These are phyloP conservation scores for Nixonia krombeini DNA, from an alignment of 1,140 invertebrate species.

Conservation along the genomic window DNA sequence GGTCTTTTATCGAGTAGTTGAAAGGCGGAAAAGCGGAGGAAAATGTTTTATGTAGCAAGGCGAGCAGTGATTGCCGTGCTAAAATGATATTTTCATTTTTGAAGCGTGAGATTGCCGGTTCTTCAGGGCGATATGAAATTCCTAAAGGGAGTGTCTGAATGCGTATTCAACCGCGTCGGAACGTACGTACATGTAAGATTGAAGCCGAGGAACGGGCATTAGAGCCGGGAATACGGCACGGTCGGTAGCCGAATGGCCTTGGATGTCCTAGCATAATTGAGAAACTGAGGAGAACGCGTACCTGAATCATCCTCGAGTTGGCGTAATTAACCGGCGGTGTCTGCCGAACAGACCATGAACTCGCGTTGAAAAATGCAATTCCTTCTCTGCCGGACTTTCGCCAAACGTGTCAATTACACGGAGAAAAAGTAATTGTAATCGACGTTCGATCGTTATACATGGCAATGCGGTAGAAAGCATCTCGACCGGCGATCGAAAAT, in stretches of 20 bases:
- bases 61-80: conserved; percentile 37
- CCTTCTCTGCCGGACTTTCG: conserved; percentile 19
- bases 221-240: conserved; percentile 37
- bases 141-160: conserved; percentile 44
- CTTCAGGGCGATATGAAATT: conserved; percentile 40
- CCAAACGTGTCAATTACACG: conserved; percentile 35
- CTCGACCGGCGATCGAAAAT: no score
- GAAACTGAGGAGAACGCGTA: conserved; percentile 49
- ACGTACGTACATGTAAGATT: conserved; percentile 43
- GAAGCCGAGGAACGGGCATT: conserved; percentile 46
- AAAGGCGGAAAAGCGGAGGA: conserved; percentile 15
- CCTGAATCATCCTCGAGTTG: conserved; percentile 48
- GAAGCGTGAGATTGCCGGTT: conserved; percentile 36
- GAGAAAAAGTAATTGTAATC: no score
- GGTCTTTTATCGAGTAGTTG: no score
- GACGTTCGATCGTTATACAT: no score
- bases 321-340: conserved; percentile 41
- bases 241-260: conserved; percentile 49
- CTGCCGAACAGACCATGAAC: conserved; percentile 7
- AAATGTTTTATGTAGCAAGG: no score
- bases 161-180: conserved; percentile 39
- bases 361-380: conserved; percentile 29
- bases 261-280: conserved; percentile 48
- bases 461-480: no score
- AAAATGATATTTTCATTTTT: conserved; percentile 46